A percentile compares a stretch with the other conserved stretches of the same genome.
phyloP scores from a whole-genome alignment of 2,888 invertebrate species.

The Glyphotaelius pellucidus region DNA sequence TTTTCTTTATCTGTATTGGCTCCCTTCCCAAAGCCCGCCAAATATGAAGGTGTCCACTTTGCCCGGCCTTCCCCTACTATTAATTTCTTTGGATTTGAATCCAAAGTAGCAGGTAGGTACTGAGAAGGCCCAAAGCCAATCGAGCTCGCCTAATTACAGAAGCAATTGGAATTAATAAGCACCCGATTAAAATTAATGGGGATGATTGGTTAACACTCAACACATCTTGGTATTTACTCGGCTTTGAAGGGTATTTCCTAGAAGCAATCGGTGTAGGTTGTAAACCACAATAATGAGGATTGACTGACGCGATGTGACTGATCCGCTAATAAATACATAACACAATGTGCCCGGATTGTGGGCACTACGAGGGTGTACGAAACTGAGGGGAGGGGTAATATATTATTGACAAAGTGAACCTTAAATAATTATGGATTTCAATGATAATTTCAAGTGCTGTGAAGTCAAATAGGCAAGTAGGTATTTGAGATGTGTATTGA shows the following conservation, averaged over 20 bases:
- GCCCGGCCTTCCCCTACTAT: no score
- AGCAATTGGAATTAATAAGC: background rate
- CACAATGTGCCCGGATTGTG: background rate
- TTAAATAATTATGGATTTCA: no score
- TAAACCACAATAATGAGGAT: background rate
- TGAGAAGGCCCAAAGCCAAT: background rate
- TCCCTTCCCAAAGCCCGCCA: no score
- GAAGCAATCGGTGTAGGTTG: background rate
- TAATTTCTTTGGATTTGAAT: background rate
- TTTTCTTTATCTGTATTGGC: no score
- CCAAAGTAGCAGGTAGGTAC: background rate
- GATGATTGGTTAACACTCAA: background rate
- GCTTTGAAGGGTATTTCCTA: background rate
- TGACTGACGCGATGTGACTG: background rate
- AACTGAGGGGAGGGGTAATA: no score
- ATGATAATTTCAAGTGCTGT: no score
- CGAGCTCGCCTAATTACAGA: background rate
- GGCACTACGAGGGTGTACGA: background rate
- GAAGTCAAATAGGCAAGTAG: no score
- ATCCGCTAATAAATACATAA: background rate
- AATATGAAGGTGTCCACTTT: no score
- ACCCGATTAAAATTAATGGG: background rate
- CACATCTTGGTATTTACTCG: background rate
- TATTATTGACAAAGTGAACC: no score
- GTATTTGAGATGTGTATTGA: no score